Evolutionary conservation across 2,113 vertebrate species (phyloP).

Genomic region (human): GRCh38 chr12:105414501-105415000

Average conservation of each 20-base stretch:
- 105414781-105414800: not conserved
- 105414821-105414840: not conserved
- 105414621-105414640: not conserved
- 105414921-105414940: not conserved
- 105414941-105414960: not conserved
- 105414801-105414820: not conserved
- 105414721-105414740: not conserved
- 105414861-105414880: not conserved
- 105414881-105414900: not conserved
- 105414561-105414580: not conserved
- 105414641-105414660: not conserved
- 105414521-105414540: not conserved
- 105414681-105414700: not conserved
- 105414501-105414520: not conserved
- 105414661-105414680: not conserved
- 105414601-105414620: not conserved
- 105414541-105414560: not conserved
- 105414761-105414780: not conserved
- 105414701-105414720: not conserved
- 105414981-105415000: not conserved
- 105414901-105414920: not conserved
- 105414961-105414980: rapidly evolving
- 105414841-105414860: not conserved
- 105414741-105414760: not conserved
- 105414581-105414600: not conserved